A percentile compares a stretch with the other conserved stretches of the same genome.
phyloP scores from a whole-genome alignment of 2,113 vertebrate genomes.

The Cnemophilus loriae region DNA sequence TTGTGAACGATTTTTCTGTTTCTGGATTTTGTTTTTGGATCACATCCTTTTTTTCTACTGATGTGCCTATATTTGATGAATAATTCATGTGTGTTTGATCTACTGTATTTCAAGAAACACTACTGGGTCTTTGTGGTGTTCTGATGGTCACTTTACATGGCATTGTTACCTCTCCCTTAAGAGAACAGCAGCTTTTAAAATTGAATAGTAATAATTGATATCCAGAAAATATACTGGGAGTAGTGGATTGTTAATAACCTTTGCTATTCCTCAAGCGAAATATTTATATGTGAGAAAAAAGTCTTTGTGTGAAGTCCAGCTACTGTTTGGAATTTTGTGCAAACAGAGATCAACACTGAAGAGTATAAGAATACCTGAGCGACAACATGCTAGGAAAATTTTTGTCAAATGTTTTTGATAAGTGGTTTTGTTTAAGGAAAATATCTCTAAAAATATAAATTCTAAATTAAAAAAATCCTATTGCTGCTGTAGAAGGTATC shows the following conservation, averaged over 20 bases:
- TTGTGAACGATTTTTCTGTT: not conserved
- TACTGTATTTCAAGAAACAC: not conserved
- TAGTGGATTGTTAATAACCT: not conserved
- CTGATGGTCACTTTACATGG: not conserved
- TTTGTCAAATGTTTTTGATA: not conserved
- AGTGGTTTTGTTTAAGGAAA: not conserved
- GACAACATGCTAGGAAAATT: not conserved
- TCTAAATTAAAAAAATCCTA: not conserved
- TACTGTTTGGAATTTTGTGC: not conserved
- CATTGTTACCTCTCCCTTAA: not conserved
- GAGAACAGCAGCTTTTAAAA: not conserved
- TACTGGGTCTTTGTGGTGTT: not conserved
- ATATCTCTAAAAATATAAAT: not conserved
- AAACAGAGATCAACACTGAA: not conserved
- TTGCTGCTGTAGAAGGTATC: not conserved
- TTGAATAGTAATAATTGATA: not conserved
- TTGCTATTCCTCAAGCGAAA: not conserved
- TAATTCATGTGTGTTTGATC: not conserved
- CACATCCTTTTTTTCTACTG: not conserved
- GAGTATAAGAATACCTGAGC: not conserved
- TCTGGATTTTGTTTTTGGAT: not conserved
- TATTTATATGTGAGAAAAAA: not conserved
- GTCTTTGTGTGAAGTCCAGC: not conserved
- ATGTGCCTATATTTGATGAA: not conserved
- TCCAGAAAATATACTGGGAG: not conserved